Base-by-base conservation (phyloP, 2,888 invertebrate species). In the Alloplasta piceator region DNA sequence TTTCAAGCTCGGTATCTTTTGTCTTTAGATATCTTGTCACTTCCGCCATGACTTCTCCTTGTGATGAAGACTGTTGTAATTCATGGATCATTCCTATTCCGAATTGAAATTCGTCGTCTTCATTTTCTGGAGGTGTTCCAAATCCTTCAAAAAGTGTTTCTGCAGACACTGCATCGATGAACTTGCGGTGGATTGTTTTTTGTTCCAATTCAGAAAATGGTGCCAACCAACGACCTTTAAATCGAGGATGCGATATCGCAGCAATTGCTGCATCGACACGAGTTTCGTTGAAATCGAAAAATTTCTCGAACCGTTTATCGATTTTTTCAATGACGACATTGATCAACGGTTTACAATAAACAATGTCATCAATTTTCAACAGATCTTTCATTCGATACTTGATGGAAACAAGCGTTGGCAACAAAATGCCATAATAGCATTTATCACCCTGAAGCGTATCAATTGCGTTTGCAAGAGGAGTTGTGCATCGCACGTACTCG, bases 221-320 rank as follows among this genome's bases (percentile, higher is more conserved):
- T n/a, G 39, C 55, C 6, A 55, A 6, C 67, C 67, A 67, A 10
- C 52, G 39, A 14, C 36, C 67, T 12, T 67, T 67, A 5, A 67
- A 67, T 7, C 6, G 14, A 0, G 55, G 67, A 14, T 67, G 41
- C 7, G 52, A 52, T 4, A 67, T 67, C 1, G 67, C 67, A 39
- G 67, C 67, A 38, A 67, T 67, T 9, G 55, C 67, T 39, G 67
- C 43, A 2, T 55, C 50, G 12, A 52, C 55, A 3, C 38, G 38
- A 9, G 12, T 7, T 3, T 67, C 48, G 36, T 43, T n/a, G 50
- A 66, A 48, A n/a, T 38, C 36, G 6, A 66, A 66, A 10, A 66
- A 36, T 16, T 50, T 36, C 10, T 46, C 4, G 26, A 66, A 66
- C 38, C 64, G 52, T 0, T 26, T 66, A 16, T 66, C 12, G 26